Conservation (phyloP, 1,140 invertebrate genomes). For the Papilio dardanus region DNA sequence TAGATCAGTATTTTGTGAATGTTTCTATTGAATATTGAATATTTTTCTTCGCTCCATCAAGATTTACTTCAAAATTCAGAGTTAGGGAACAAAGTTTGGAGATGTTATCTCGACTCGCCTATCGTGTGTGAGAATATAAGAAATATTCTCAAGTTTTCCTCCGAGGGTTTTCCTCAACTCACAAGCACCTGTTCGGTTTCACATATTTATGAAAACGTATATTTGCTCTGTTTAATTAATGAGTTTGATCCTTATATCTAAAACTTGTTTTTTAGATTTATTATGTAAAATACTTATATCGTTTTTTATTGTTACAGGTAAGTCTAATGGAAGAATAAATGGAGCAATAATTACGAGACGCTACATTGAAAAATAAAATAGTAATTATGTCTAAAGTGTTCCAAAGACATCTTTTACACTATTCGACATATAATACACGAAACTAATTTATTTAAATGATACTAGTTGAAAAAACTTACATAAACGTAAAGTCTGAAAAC, state of each 20-base stretch:
- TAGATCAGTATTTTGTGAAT: background rate
- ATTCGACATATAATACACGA: no score
- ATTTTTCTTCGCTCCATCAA: background rate
- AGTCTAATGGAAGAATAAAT: background rate
- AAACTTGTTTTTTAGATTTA: no score
- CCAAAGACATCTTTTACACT: no score
- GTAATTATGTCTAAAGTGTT: no score
- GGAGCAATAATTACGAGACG: background rate
- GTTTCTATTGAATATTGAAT: background rate
- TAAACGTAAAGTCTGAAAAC: background rate
- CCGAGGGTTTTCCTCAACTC: background rate
- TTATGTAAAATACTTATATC: no score
- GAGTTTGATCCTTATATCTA: background rate
- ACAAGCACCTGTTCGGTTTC: background rate
- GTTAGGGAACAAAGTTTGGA: background rate
- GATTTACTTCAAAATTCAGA: background rate
- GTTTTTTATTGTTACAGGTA: conserved; percentile 2
- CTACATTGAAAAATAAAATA: no score
- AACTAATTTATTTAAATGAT: no score
- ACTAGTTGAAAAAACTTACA: no score
- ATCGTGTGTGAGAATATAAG: background rate
- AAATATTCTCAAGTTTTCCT: background rate
- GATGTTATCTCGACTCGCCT: background rate
- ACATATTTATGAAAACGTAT: background rate
- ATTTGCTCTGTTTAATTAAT: background rate